phyloP scores from a whole-genome alignment of 2,797 vertebrate species.

The Poliocrania exsul region DNA sequence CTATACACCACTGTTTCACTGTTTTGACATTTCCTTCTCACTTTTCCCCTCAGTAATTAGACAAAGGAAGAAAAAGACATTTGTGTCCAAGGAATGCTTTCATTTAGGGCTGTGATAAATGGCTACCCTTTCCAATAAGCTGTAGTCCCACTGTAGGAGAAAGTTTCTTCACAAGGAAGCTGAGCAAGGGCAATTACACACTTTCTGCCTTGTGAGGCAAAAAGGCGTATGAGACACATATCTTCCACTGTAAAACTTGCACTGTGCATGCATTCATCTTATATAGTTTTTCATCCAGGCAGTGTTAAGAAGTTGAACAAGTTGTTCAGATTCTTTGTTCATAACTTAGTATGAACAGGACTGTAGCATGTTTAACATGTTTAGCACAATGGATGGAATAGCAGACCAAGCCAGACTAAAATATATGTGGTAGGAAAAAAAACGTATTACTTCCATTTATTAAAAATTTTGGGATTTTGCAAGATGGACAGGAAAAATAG shows the following conservation, averaged over 20 bases:
- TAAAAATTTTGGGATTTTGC: neutral
- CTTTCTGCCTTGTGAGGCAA: constrained; percentile 66
- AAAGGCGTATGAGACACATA: neutral
- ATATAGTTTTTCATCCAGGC: neutral
- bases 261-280: neutral
- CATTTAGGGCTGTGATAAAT: constrained; percentile 97
- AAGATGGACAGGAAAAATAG: neutral
- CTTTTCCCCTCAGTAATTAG: constrained; percentile 87
- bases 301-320: neutral
- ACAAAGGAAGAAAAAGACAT: constrained; percentile 92
- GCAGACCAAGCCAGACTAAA: neutral
- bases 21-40: constrained; percentile 89
- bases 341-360: neutral
- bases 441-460: neutral
- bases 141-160: constrained; percentile 82
- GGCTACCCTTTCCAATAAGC: constrained; percentile 87
- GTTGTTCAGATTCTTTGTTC: neutral
- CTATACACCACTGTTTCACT: constrained; percentile 82
- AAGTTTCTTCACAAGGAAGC: constrained; percentile 86
- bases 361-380: neutral
- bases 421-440: neutral
- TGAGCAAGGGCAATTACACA: constrained; percentile 77
- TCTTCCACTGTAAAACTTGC: constrained; percentile 32
- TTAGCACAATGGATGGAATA: neutral
- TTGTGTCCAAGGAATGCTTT: constrained; percentile 92